phyloP scores from a whole-genome alignment of 2,888 invertebrate species.

The Leptinotarsa juncta region DNA sequence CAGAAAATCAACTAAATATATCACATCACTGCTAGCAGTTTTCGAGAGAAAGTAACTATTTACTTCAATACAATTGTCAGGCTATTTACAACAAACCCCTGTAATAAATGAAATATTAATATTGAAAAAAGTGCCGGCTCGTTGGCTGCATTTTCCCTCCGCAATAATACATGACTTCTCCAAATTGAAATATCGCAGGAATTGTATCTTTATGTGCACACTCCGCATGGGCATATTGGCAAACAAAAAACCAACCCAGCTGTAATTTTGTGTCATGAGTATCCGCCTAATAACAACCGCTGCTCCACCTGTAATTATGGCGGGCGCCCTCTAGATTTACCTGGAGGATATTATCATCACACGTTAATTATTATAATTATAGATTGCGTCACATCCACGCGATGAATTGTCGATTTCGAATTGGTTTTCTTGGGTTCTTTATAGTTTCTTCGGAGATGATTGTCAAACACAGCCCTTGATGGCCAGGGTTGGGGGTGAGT shows the following conservation, averaged over 20 bases:
- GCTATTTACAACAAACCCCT: neutral
- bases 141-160: neutral
- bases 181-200: conserved; percentile 8
- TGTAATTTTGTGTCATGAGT: neutral
- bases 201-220: conserved; percentile 4
- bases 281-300: conserved; percentile 9
- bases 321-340: conserved; percentile 57
- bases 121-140: neutral
- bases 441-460: conserved; percentile 19
- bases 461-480: conserved; percentile 21
- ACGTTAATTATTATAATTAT: conserved; percentile 51
- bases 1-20: too few relatives aligned
- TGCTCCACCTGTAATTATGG: conserved; percentile 59
- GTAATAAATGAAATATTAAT: conserved; percentile 1
- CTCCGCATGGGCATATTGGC: neutral
- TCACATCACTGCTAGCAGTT: too few relatives aligned
- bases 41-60: too few relatives aligned
- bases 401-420: conserved; percentile 47
- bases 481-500: conserved; percentile 1
- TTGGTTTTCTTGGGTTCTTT: conserved; percentile 29
- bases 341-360: conserved; percentile 55
- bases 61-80: too few relatives aligned
- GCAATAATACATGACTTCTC: neutral
- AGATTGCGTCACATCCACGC: conserved; percentile 53
- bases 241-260: neutral